Conservation (phyloP, 2,888 invertebrate species). For the Junonia oenone region DNA sequence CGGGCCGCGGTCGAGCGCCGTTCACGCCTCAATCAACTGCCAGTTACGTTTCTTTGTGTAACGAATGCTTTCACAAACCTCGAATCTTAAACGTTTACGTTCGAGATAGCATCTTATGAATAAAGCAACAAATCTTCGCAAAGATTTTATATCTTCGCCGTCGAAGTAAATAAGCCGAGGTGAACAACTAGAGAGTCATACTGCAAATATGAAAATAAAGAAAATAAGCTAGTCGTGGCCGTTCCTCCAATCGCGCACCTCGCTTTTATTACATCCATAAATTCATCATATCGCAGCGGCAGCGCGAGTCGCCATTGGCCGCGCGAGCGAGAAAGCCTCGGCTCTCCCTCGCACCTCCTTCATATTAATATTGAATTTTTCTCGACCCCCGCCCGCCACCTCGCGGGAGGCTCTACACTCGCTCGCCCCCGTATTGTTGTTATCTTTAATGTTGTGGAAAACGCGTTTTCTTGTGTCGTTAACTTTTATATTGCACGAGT, state of each 20-base stretch:
- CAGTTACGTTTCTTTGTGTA: constrained; percentile 66
- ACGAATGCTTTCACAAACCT: constrained; percentile 52
- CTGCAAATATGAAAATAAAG: constrained; percentile 79
- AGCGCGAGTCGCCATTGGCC: constrained; percentile 78
- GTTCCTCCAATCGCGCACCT: constrained; percentile 83
- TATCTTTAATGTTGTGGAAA: constrained; percentile 81
- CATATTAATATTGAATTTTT: constrained; percentile 92
- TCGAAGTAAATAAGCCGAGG: constrained; percentile 34
- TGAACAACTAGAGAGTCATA: constrained; percentile 64
- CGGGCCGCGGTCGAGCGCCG: constrained; percentile 62
- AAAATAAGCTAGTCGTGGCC: constrained; percentile 76
- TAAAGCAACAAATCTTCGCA: constrained; percentile 7
- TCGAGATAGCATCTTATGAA: constrained; percentile 15
- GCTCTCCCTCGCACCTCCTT: constrained; percentile 82
- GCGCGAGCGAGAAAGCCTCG: constrained; percentile 69
- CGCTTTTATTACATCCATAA: constrained; percentile 90
- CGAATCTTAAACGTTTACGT: constrained; percentile 35
- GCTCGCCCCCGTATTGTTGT: constrained; percentile 79
- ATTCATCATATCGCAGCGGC: constrained; percentile 85
- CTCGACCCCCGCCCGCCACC: constrained; percentile 79
- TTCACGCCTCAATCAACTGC: constrained; percentile 77
- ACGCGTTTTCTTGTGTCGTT: constrained; percentile 81
- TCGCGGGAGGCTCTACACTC: constrained; percentile 77
- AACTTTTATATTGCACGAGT: constrained; percentile 80
- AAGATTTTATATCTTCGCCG: not conserved